phyloP scores from a whole-genome alignment of 2,797 vertebrate genomes.

The Heteromormyrus szaboi region DNA sequence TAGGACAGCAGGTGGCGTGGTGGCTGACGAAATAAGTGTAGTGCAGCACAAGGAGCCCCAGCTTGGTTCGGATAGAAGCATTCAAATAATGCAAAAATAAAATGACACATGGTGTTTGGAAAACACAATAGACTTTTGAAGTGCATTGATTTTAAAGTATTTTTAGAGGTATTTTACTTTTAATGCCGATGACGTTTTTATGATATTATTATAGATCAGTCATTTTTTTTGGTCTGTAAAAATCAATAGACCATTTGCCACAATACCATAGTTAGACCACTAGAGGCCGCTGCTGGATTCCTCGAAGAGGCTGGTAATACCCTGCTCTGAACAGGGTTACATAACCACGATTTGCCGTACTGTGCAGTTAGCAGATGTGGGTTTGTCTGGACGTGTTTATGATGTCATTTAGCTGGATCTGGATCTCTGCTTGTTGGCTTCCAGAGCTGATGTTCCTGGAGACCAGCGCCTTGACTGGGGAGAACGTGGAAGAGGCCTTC shows the following conservation, averaged over 20 bases:
- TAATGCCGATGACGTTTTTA: neutral
- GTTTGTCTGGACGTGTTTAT: neutral
- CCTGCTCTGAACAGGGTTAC: neutral
- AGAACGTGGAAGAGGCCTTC: slow-evolving; percentile 89
- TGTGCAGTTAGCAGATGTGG: neutral
- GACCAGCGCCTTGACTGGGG: slow-evolving; percentile 85
- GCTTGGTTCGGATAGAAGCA: neutral
- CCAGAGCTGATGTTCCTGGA: slow-evolving; percentile 90
- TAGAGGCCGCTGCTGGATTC: neutral
- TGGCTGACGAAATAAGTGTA: neutral
- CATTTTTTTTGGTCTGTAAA: neutral
- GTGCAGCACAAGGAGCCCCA: neutral
- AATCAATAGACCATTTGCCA: neutral
- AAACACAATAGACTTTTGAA: neutral
- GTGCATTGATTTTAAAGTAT: neutral
- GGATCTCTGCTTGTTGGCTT: slow-evolving; percentile 15
- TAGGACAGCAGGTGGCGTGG: neutral
- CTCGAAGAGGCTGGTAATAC: neutral
- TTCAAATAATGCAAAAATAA: neutral
- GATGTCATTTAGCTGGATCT: slow-evolving; percentile 5
- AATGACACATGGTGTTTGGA: neutral
- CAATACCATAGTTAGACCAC: neutral
- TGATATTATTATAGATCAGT: neutral
- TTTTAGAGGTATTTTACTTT: neutral
- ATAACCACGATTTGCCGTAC: neutral